Evolutionary conservation across 2,113 vertebrate genomes (phyloP), one percentile per base, ranked within the genome.

Genomic region (Argyrosomus japonicus): DNA sequence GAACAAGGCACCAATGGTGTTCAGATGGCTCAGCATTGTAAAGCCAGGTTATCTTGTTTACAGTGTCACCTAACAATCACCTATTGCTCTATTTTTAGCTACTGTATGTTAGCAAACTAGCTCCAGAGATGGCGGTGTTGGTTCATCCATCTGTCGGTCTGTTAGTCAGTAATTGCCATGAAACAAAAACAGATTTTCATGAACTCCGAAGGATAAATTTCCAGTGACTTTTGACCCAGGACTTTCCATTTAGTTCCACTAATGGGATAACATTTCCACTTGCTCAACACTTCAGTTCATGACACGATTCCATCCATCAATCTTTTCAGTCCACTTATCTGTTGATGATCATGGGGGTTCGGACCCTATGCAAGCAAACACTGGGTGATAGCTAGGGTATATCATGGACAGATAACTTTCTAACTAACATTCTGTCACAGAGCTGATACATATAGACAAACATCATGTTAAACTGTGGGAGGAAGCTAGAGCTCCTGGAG

Each of bases 1-100:
- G 61, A 54, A 75, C 2, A 1, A 36, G 45, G 68, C 32, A 62
- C 18, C 75, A 61, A 32, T 68, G 32, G 45, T 82, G 70, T 69
- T 86, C 57, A 60, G 18, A 27, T 77, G 79, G 68, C 64, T 72
- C 56, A 48, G 51, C 32, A 51, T 69, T 73, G 13, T 57, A 57
- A 73, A 76, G 17, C 32, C 77, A 74, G 58, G 19, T 64, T 74
- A 19, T 68, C 14, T 21, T 64, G n/a, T 62, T 48, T 54, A 68
- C 18, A 17, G 50, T 58, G 54, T 82, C 64, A n/a, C 14, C 36
- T 83, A 64, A 72, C 47, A 78, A 81, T 77, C 13, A 14, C 23
- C 18, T 18, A 45, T 36, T 13, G 7, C 69, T 83, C 32, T 40
- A 48, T 48, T 75, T 83, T 40, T 67, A n/a, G 45, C 2, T 7